Conservation (phyloP, 2,888 invertebrate species). For the Eudasyphora cyanicolor region DNA sequence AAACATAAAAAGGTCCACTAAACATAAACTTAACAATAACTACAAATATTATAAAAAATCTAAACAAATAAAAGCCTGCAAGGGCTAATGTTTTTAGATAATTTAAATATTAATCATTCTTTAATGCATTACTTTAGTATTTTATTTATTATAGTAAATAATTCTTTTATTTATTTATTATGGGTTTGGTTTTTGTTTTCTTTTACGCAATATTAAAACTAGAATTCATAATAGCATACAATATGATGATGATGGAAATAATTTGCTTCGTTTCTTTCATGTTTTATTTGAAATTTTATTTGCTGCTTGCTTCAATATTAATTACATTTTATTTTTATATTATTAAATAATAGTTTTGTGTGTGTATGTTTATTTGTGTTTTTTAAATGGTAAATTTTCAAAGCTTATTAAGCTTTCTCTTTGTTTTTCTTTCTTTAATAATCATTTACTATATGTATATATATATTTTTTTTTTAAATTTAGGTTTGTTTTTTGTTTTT, state of each 20-base stretch:
- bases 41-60: too few relatives aligned
- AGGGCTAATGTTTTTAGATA: too few relatives aligned
- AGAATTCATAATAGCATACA: constrained; percentile 47
- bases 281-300: not conserved
- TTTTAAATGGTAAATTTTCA: not conserved
- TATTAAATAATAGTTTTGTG: not conserved
- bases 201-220: constrained; percentile 26
- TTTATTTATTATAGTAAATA: too few relatives aligned
- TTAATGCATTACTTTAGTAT: too few relatives aligned
- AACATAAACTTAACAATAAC: too few relatives aligned
- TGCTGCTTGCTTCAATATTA: not conserved
- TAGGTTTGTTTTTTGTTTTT: too few relatives aligned
- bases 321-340: not conserved
- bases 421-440: not conserved
- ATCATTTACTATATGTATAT: constrained; percentile 30
- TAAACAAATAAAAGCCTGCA: too few relatives aligned
- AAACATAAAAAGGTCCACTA: too few relatives aligned
- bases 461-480: not conserved
- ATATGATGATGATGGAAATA: not conserved
- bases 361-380: not conserved
- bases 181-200: not conserved
- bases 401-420: constrained; percentile 41
- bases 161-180: too few relatives aligned
- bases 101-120: too few relatives aligned
- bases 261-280: not conserved